Evolutionary conservation across 1,140 invertebrate species (phyloP), one percentile per base, ranked within the genome.

Genomic region (Aradophagus sp.): DNA sequence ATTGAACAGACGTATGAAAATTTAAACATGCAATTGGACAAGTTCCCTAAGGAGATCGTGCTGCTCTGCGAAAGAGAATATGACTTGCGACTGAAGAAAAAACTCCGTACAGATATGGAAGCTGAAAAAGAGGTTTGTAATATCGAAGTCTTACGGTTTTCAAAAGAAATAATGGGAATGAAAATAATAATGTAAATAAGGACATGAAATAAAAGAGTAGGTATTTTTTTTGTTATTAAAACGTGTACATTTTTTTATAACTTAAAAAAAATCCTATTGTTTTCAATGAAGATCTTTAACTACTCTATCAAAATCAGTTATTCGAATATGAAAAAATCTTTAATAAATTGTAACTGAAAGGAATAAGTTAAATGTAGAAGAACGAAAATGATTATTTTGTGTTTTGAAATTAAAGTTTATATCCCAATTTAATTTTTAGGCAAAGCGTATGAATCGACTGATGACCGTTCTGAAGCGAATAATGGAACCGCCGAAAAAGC

Each of bases 1-100:
- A 86, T 91, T 27, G 90, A 92, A 79, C 86, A 84, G 41, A 86
- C 84, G 34, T 89, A 90, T 72, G 88, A 90, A 76, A 76, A 83
- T 16, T 85, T 87, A 12, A 88, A 89, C 71, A 74, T 87, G 27
- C 79, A 86, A 41, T 69, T 91, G 15, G 90, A 91, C 73, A 83
- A 82, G 26, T 73, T 90, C 56, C 89, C 90, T 5, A 86, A 86
- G 15, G 86, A 89, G 12, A 83, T 89, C 56, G 89, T 91, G 0
- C 80, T 82, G 11, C 73, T 81, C 66, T 87, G 88, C 13, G 86
- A 88, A 73, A 87, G 81, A 32, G 87, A 89, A 53, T 88, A 88
- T 45, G 91, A 89, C 73, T 78, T 79, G 10, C 87, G 89, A 71
- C 88, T 90, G 73, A 82, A 86, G 20, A 89, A 83, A 52, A 80